Evolutionary conservation across 2,888 invertebrate genomes (phyloP), one percentile per base, ranked within the genome.

Genomic region (Villa cingulata): DNA sequence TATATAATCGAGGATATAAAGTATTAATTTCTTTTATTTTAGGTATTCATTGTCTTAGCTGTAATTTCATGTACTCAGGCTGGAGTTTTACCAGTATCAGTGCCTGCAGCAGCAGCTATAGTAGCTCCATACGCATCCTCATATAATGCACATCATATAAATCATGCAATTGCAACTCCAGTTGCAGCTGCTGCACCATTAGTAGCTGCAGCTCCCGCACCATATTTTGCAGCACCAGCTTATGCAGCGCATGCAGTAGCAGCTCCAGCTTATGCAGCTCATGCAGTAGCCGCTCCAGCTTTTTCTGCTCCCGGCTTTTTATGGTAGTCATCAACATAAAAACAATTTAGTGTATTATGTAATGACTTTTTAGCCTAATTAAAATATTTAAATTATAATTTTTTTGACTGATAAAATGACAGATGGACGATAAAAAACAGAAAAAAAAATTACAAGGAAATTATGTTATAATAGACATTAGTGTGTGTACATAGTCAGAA

Each of bases 51-150:
- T 43, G 53, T 62, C 18, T 39, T 60, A 40, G 73, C 77, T 45
- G 74, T 76, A 48, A 71, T 81, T 1, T 78, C 80, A 2, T 81
- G 81, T 66, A 42, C 52, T 18, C 43, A 58, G 16, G 57, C 65
- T 57, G 66, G 65, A 29, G 58, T 66, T 6, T 54, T 65, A 20
- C 62, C 66, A n/a, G 78, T 79, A 5, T 62, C 66, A 16, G 78
- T 79, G 4, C 72, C 83, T 5, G 80, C 83, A 15, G 45, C 42
- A 27, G 78, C 79, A 4, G 74, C 77, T 46, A 75, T 75, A 49
- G 72, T 83, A 4, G 80, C 83, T 1, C 83, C 85, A 4, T 83
- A 83, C 57, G 84, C 85, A 45, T 78, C 76, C 56, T 83, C 82
- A 15, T 86, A 82, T 68, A 83, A 82, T 50, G 83, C 83, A 0